A percentile compares a stretch with the other conserved stretches of the same genome.
phyloP scores from a whole-genome alignment of 2,888 invertebrate species.

The Synergus japonicus region DNA sequence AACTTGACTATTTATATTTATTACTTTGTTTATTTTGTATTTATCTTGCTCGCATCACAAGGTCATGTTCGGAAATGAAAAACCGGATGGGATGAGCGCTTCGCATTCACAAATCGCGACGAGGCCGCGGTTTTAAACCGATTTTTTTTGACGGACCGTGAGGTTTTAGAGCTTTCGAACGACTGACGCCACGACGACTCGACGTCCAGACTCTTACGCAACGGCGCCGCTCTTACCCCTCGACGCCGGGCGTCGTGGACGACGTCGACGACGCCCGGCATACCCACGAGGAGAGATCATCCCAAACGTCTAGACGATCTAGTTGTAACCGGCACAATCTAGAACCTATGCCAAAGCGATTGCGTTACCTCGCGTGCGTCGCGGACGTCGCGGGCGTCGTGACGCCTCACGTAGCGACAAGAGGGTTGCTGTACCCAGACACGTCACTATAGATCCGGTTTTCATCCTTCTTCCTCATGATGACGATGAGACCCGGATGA shows the following conservation, averaged over 20 bases:
- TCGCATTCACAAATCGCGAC: conserved; percentile 9
- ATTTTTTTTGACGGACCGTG: conserved; percentile 58
- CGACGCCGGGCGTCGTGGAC: conserved; percentile 19
- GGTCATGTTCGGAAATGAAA: neutral
- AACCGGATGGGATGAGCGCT: neutral
- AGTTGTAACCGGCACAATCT: conserved; percentile 47
- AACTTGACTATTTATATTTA: neutral
- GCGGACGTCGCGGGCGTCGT: conserved; percentile 41
- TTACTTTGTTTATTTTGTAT: conserved; percentile 7
- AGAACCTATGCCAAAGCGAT: conserved; percentile 46
- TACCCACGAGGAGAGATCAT: conserved; percentile 49
- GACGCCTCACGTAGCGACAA: conserved; percentile 46
- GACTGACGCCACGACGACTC: conserved; percentile 70
- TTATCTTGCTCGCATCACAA: neutral
- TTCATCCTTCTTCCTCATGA: neutral
- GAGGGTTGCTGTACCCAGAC: conserved; percentile 27
- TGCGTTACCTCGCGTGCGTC: neutral
- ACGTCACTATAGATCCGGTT: conserved; percentile 19
- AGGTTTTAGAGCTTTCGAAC: conserved; percentile 66
- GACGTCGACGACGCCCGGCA: conserved; percentile 47
- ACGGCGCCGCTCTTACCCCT: conserved; percentile 55
- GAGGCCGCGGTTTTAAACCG: neutral
- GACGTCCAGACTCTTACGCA: conserved; percentile 72
- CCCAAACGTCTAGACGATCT: conserved; percentile 51
- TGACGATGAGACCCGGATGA: neutral